These are phyloP conservation scores for Coluber constrictor DNA, from an alignment of 2,797 vertebrate genomes.

Conservation along the genomic window DNA sequence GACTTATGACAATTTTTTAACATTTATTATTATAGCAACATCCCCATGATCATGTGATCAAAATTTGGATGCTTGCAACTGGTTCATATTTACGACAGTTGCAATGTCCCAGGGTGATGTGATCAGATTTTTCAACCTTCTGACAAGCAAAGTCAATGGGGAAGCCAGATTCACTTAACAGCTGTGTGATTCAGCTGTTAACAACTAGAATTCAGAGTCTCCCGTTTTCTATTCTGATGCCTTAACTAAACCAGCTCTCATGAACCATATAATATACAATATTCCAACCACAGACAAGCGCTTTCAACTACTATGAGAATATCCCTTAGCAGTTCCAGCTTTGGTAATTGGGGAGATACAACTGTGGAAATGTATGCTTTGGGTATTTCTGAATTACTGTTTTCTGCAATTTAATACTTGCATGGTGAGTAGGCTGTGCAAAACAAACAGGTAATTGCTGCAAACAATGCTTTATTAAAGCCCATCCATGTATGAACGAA, in stretches of 20 bases:
- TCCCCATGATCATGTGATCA: neutral
- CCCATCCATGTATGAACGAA: neutral
- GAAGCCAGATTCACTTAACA: neutral
- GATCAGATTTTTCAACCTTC: neutral
- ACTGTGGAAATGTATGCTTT: neutral
- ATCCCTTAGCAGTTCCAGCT: neutral
- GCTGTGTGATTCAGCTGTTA: neutral
- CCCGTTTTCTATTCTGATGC: neutral
- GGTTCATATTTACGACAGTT: neutral
- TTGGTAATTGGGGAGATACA: neutral
- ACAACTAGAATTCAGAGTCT: neutral
- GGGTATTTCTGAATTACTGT: neutral
- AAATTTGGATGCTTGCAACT: neutral
- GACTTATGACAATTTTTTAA: neutral
- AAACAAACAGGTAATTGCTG: neutral
- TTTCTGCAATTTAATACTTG: neutral
- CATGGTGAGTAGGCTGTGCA: neutral
- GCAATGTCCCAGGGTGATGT: neutral
- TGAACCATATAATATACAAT: neutral
- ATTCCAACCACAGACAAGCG: neutral
- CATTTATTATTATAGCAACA: neutral
- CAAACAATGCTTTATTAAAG: neutral
- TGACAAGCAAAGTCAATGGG: neutral
- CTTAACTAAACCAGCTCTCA: neutral
- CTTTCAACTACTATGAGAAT: neutral